Conservation (phyloP, 2,888 invertebrate genomes). For the Opisthograptis luteolata region DNA sequence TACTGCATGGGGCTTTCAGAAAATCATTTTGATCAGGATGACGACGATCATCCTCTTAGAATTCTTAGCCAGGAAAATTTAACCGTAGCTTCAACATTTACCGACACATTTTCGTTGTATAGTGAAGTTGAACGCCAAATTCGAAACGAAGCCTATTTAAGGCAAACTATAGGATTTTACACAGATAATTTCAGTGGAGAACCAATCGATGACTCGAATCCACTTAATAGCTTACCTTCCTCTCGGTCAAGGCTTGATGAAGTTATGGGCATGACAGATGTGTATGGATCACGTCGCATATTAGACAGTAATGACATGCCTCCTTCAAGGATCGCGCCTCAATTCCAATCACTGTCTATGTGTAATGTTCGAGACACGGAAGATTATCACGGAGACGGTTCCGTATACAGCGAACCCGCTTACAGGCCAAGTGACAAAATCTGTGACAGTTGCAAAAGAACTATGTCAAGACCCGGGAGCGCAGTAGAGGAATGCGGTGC, state of each 20-base stretch:
- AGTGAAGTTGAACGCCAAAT: slow-evolving; percentile 88
- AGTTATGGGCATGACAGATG: slow-evolving; percentile 91
- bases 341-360: slow-evolving; percentile 88
- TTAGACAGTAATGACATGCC: slow-evolving; percentile 87
- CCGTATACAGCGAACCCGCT: slow-evolving; percentile 94
- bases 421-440: slow-evolving; percentile 89
- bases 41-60: slow-evolving; percentile 93
- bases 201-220: slow-evolving; percentile 66
- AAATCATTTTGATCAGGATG: slow-evolving; percentile 88
- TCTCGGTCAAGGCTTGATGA: slow-evolving; percentile 89
- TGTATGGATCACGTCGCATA: slow-evolving; percentile 91
- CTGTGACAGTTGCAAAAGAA: slow-evolving; percentile 90
- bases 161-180: slow-evolving; percentile 82
- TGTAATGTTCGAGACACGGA: slow-evolving; percentile 88
- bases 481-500: slow-evolving; percentile 87
- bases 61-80: slow-evolving; percentile 96
- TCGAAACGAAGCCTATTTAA: slow-evolving; percentile 85
- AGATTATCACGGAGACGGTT: slow-evolving; percentile 89
- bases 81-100: slow-evolving; percentile 95
- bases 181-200: slow-evolving; percentile 78
- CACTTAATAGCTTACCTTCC: slow-evolving; percentile 76
- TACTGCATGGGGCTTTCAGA: slow-evolving; percentile 91
- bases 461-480: slow-evolving; percentile 87
- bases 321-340: slow-evolving; percentile 81
- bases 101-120: slow-evolving; percentile 88